phyloP scores from a whole-genome alignment of 1,140 invertebrate species.

The Drosophila pseudoananassae region DNA sequence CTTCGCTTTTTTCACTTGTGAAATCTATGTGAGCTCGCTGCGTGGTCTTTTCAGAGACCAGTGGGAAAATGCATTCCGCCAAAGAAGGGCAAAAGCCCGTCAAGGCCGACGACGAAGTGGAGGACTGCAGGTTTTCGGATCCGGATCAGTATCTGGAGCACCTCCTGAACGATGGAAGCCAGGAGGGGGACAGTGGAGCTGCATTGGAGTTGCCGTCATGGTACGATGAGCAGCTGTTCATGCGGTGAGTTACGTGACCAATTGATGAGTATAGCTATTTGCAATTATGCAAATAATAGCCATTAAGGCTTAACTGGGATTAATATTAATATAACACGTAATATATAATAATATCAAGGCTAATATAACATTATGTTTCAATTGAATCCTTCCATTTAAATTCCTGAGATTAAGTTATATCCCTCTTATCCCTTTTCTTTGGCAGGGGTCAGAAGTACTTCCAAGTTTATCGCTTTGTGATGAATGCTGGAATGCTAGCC shows the following conservation, averaged over 20 bases:
- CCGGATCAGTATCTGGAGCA: slow-evolving; percentile 63
- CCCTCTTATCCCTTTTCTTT: not conserved
- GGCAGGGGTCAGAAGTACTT: slow-evolving; percentile 88
- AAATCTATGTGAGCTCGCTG: slow-evolving; percentile 9
- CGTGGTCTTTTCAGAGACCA: slow-evolving; percentile 36
- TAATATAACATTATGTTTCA: no score
- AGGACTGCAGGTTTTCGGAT: not conserved
- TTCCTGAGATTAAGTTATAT: no score
- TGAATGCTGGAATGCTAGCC: slow-evolving; percentile 86
- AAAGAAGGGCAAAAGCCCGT: slow-evolving; percentile 24
- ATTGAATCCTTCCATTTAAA: no score
- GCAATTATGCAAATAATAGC: not conserved
- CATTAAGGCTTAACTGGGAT: no score
- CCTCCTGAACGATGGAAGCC: slow-evolving; percentile 61
- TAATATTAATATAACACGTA: no score
- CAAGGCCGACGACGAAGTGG: slow-evolving; percentile 1
- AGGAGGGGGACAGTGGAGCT: slow-evolving; percentile 71
- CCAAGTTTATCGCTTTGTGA: slow-evolving; percentile 86
- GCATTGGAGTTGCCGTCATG: slow-evolving; percentile 85
- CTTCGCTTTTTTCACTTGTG: slow-evolving; percentile 17
- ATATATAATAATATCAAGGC: no score
- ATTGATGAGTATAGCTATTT: not conserved
- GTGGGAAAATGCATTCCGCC: slow-evolving; percentile 49
- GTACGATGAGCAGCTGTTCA: slow-evolving; percentile 86
- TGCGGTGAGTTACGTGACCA: slow-evolving; percentile 81